A percentile compares a stretch with the other conserved stretches of the same genome.
phyloP scores from a whole-genome alignment of 2,797 vertebrate genomes.

The Mastacembelus armatus region DNA sequence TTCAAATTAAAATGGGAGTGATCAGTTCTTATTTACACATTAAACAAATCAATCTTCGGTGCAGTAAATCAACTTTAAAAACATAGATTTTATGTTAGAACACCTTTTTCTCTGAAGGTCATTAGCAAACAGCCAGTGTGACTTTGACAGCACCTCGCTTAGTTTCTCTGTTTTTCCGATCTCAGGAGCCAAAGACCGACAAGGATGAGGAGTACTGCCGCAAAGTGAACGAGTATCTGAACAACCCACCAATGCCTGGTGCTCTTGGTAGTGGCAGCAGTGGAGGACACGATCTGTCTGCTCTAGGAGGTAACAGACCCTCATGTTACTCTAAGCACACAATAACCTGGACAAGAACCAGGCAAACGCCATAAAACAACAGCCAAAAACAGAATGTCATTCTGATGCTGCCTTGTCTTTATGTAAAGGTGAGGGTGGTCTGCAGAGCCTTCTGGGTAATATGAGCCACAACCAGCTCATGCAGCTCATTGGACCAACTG shows the following conservation, averaged over 20 bases:
- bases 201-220: slow-evolving; percentile 93
- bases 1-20: not conserved
- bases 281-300: slow-evolving; percentile 92
- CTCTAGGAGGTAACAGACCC: slow-evolving; percentile 87
- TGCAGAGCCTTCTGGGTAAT: slow-evolving; percentile 98
- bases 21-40: too few relatives aligned
- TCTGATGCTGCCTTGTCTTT: not conserved
- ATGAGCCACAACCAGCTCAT: slow-evolving; percentile 99
- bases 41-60: too few relatives aligned
- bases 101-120: too few relatives aligned
- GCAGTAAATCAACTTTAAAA: too few relatives aligned
- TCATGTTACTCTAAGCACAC: not conserved
- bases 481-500: slow-evolving; percentile 98
- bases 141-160: not conserved
- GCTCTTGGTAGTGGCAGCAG: slow-evolving; percentile 89
- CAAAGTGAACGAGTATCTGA: slow-evolving; percentile 96
- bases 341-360: not conserved
- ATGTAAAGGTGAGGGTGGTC: slow-evolving; percentile 91
- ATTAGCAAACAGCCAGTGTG: not conserved
- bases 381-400: not conserved
- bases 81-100: too few relatives aligned
- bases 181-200: slow-evolving; percentile 82
- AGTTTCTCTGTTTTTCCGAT: slow-evolving; percentile 4
- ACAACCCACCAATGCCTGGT: slow-evolving; percentile 95
- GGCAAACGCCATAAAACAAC: not conserved